phyloP scores from a whole-genome alignment of 2,797 vertebrate genomes.

The Prunella strophiata region DNA sequence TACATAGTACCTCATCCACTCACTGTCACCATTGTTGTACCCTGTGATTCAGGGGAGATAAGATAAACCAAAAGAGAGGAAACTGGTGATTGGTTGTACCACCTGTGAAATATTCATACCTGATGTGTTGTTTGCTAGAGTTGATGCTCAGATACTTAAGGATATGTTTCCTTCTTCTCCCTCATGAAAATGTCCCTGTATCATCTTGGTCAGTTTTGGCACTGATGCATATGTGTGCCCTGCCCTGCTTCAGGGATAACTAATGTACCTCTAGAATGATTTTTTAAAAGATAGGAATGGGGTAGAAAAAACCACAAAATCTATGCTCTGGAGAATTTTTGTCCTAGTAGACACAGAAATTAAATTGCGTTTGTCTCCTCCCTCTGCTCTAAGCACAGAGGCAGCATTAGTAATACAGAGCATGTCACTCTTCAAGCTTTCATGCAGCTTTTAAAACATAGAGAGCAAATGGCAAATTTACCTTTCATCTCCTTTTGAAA shows the following conservation, averaged over 20 bases:
- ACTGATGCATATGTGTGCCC: background rate
- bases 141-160: background rate
- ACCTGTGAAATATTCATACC: background rate
- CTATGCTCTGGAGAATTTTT: conserved; percentile 44
- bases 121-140: background rate
- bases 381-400: background rate
- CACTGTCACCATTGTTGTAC: background rate
- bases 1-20: background rate
- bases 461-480: conserved; percentile 29
- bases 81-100: background rate
- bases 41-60: background rate
- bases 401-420: background rate
- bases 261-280: background rate
- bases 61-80: background rate
- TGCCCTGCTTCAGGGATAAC: background rate
- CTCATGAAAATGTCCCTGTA: background rate
- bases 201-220: background rate
- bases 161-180: background rate
- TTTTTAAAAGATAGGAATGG: conserved; percentile 29
- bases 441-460: conserved; percentile 7
- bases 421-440: background rate
- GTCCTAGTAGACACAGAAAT: background rate
- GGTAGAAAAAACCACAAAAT: conserved; percentile 9
- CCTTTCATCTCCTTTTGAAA: conserved; percentile 38
- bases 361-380: background rate